Evolutionary conservation across 2,888 invertebrate genomes (phyloP).

Genomic region (Nymphalis polychloros): DNA sequence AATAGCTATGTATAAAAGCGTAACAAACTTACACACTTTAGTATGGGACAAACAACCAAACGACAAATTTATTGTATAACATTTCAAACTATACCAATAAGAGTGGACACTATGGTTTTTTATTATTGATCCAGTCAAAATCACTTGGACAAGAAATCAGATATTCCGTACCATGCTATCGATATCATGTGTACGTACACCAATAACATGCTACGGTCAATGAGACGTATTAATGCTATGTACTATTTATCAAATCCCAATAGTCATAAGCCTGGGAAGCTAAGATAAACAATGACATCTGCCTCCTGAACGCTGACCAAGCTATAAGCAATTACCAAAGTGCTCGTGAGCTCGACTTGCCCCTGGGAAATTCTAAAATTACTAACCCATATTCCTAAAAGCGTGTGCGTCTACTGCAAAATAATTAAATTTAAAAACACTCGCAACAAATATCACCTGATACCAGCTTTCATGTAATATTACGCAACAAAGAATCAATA

Average conservation of each 20-base stretch:
- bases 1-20: too few relatives aligned
- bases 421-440: conserved; percentile 31
- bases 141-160: too few relatives aligned
- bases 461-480: not conserved
- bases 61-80: too few relatives aligned
- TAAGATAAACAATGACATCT: conserved; percentile 34
- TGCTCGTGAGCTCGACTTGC: conserved; percentile 33
- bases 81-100: conserved; percentile 2
- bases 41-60: too few relatives aligned
- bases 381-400: conserved; percentile 37
- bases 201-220: conserved; percentile 1
- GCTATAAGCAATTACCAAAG: conserved; percentile 38
- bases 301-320: conserved; percentile 32
- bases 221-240: not conserved
- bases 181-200: not conserved
- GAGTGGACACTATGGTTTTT: conserved; percentile 17
- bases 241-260: conserved; percentile 26
- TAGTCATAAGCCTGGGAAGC: conserved; percentile 20
- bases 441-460: conserved; percentile 18
- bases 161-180: not conserved
- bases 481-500: not conserved
- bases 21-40: too few relatives aligned
- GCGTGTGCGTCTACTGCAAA: conserved; percentile 25
- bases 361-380: conserved; percentile 36
- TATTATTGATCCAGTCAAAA: too few relatives aligned